phyloP scores from a whole-genome alignment of 2,797 vertebrate genomes.

The Argentina silus region DNA sequence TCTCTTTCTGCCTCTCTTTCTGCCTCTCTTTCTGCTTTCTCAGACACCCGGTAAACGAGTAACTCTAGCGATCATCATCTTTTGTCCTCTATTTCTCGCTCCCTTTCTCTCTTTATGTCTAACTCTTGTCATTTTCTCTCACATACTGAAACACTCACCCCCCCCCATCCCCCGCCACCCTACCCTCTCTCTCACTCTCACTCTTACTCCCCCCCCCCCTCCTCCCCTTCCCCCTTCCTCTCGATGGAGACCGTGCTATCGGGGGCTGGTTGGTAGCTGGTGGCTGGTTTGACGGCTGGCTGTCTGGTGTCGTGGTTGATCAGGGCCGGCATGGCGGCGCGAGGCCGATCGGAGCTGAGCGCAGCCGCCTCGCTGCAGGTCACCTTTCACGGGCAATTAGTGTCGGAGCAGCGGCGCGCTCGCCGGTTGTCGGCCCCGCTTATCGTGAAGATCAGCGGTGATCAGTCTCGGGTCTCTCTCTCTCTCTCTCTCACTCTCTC shows the following conservation, averaged over 20 bases:
- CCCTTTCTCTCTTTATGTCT: neutral
- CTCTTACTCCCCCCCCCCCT: neutral
- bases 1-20: slow-evolving; percentile 3
- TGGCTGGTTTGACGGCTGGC: slow-evolving; percentile 85
- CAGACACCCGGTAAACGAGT: too few species aligned
- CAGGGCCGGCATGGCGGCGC: slow-evolving; percentile 76
- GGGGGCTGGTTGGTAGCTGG: slow-evolving; percentile 60
- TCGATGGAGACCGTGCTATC: slow-evolving; percentile 72
- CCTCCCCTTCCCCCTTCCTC: slow-evolving; percentile 36
- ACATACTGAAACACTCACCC: slow-evolving; percentile 7
- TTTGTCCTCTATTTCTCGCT: neutral
- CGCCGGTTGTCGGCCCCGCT: slow-evolving; percentile 93
- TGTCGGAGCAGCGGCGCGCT: slow-evolving; percentile 93
- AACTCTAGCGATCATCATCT: too few species aligned
- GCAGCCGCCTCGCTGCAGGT: slow-evolving; percentile 91
- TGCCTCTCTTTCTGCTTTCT: slow-evolving; percentile 31
- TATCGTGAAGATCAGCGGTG: slow-evolving; percentile 89
- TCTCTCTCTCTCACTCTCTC: slow-evolving; percentile 54
- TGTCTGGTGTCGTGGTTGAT: slow-evolving; percentile 94
- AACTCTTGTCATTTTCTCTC: too few species aligned
- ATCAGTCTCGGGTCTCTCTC: slow-evolving; percentile 72
- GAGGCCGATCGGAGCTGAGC: slow-evolving; percentile 91
- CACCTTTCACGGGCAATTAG: slow-evolving; percentile 99
- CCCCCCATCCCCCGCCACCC: slow-evolving; percentile 20
- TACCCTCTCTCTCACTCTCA: slow-evolving; percentile 13